Evolutionary conservation across 2,113 vertebrate genomes (phyloP), one percentile per base, ranked within the genome.

Genomic region (Calypte anna): DNA sequence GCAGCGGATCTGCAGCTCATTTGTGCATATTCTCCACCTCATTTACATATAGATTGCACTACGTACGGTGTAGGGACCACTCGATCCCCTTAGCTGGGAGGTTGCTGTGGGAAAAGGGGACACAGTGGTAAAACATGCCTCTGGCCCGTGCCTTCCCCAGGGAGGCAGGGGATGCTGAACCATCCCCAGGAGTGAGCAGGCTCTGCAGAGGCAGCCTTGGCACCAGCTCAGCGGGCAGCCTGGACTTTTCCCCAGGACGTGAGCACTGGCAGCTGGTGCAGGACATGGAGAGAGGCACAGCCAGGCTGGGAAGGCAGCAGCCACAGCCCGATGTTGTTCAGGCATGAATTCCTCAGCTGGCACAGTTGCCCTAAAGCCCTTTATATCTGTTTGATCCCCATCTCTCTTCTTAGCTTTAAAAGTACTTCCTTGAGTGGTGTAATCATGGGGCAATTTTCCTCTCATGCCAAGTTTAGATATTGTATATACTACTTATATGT

Each of bases 361-460:
- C 74, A 96, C 5, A 1, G 80, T 75, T 91, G 91, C 94, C 95
- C 80, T 95, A 51, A 38, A 95, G 94, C 80, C 86, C 64, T 94
- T 86, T 84, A 48, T 94, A 96, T 93, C 92, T 96, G 46, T 78
- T 91, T 94, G 93, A 96, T 96, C 82, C 92, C 58, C 90, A 96
- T 91, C 95, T 96, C 68, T 81, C 66, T 68, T 81, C 83, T 92
- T 61, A 73, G 86, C 59, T 96, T 96, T 86, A 88, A 90, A 95
- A 96, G 90, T 91, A 96, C 92, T 97, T 96, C 96, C 94, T 96
- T 91, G 93, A 93, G 83, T 96, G 91, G 76, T 64, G 93, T 95
- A 96, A 97, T 96, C 92, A 68, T 55, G 51, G 95, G 79, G 95
- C 94, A 94, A 96, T 97, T 95, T 96, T 91, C 88, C 82, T 55